phyloP scores from a whole-genome alignment of 2,113 vertebrate species.

The Brachionichthys hirsutus region DNA sequence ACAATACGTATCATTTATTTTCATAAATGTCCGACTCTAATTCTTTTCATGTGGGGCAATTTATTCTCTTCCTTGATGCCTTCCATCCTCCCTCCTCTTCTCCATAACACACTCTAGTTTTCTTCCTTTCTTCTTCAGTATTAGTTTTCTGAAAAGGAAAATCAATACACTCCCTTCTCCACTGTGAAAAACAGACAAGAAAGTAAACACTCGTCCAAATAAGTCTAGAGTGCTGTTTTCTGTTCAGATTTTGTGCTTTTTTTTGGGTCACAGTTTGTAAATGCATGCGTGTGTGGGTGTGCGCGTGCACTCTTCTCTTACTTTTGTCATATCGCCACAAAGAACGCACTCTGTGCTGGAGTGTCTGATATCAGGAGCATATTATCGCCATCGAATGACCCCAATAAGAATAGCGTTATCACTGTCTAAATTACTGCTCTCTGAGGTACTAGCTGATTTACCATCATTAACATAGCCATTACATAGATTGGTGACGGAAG shows the following conservation, averaged over 20 bases:
- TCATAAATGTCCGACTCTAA: too few relatives aligned
- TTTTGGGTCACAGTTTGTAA: not conserved
- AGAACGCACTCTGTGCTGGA: constrained; percentile 26
- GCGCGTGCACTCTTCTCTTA: constrained; percentile 13
- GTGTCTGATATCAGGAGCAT: constrained; percentile 42
- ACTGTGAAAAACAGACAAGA: constrained; percentile 46
- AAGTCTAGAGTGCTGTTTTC: constrained; percentile 33
- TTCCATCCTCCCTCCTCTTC: constrained; percentile 25
- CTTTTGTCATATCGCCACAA: constrained; percentile 47
- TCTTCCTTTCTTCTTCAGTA: constrained; percentile 60
- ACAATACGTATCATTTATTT: too few relatives aligned
- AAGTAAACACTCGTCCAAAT: constrained; percentile 55
- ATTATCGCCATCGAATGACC: constrained; percentile 39
- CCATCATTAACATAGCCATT: constrained; percentile 66
- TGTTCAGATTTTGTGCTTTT: constrained; percentile 13
- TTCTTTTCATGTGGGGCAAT: constrained; percentile 53
- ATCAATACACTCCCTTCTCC: constrained; percentile 65
- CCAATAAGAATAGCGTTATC: constrained; percentile 40
- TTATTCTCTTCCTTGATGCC: constrained; percentile 28
- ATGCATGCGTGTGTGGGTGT: too few relatives aligned
- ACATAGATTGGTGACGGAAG: constrained; percentile 65
- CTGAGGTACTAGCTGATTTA: constrained; percentile 52
- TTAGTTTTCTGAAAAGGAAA: constrained; percentile 65
- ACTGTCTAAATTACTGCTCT: constrained; percentile 55
- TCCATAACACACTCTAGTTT: constrained; percentile 52